Evolutionary conservation across 2,113 vertebrate species (phyloP), one percentile per base, ranked within the genome.

Genomic region (Hippocampus barbouri): DNA sequence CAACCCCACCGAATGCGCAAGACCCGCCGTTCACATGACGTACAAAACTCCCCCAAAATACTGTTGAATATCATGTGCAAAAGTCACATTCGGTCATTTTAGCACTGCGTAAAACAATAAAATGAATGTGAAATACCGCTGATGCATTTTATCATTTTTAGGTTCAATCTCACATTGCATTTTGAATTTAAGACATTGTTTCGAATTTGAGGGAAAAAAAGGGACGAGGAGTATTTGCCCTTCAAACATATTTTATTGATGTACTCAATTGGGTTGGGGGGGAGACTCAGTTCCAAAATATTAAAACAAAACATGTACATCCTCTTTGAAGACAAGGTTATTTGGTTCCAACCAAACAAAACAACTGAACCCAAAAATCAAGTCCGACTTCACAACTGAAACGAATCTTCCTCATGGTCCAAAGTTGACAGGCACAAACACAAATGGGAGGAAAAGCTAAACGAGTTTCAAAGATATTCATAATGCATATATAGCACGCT

Each of bases 201-300:
- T 38, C 5, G 34, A 38, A 38, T 38, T 38, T 38, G 34, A 38
- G 5, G 34, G 8, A 40, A 62, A 62, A 4, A 62, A 40, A 40
- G 5, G 16, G 47, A 62, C 20, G 16, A 21, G 18, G 49, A 53
- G 8, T 1, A 77, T 77, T 89, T 94, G 96, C 95, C 96, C 96
- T 97, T 98, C 95, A 97, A 97, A 96, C 93, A 94, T 95, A 95
- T 99, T 99, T 49, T 98, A 98, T 98, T 99, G 96, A 98, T 98
- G 97, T 98, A 99, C 96, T 93, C 94, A 98, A 98, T 95, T n/a
- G 93, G 95, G 92, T 97, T 25, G 85, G 21, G 92, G 95, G 92
- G 96, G 85, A 96, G 16, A 64, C 9, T 40, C 18, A 38, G 8
- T 92, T 93, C 95, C 94, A 96, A 98, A 96, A 92, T 93, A 97